Conservation (phyloP, 92 coral and sea anemone genomes). For the Bergia sp. region DNA sequence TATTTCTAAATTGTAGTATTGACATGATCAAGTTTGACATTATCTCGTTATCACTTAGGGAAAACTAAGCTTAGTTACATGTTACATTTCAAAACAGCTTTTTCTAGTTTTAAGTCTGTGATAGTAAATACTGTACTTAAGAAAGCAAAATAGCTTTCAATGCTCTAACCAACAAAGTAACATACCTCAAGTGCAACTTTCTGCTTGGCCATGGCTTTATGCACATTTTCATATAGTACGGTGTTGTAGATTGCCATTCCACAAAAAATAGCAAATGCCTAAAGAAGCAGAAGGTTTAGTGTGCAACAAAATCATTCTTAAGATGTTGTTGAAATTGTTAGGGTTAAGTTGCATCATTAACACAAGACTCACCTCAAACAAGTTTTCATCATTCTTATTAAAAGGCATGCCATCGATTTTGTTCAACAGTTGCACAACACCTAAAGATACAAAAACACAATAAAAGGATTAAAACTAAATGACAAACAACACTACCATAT, state of each 20-base stretch:
- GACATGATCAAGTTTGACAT: too few species aligned
- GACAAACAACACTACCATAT: neutral
- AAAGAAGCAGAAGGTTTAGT: neutral
- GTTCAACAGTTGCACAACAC: constrained; percentile 97
- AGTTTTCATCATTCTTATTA: constrained; percentile 92
- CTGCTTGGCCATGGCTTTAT: constrained; percentile 98
- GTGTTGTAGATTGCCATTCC: constrained; percentile 99
- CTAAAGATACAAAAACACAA: constrained; percentile 30
- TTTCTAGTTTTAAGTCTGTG: too few species aligned
- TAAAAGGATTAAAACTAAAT: neutral
- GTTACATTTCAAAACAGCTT: too few species aligned
- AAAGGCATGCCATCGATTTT: constrained; percentile 94
- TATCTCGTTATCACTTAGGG: too few species aligned
- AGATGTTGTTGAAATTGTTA: neutral
- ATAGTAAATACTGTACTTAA: too few species aligned
- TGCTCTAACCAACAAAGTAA: neutral
- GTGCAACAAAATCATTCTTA: neutral
- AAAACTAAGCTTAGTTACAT: too few species aligned
- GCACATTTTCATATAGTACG: constrained; percentile 94
- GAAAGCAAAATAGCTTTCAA: neutral
- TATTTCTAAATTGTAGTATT: too few species aligned
- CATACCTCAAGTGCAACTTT: constrained; percentile 96
- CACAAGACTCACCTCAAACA: constrained; percentile 80
- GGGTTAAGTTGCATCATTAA: neutral
- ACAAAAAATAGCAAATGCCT: constrained; percentile 99